A percentile compares a stretch with the other conserved stretches of the same genome.
These are phyloP conservation scores for Enteromius anoplus DNA, from an alignment of 2,797 vertebrate species.

Conservation along the genomic window DNA sequence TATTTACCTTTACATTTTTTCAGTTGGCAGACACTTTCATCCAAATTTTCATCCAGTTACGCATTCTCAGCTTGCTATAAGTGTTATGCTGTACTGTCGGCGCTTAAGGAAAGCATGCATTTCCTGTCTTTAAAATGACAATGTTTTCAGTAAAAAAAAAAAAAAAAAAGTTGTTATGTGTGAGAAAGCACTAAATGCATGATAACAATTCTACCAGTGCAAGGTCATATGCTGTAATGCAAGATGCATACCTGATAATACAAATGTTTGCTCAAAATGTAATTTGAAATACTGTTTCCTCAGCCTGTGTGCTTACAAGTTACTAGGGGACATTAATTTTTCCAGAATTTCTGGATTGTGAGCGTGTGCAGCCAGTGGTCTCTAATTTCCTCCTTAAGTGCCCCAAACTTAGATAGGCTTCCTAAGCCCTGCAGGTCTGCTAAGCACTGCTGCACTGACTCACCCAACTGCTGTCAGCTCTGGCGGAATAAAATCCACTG, in stretches of 20 bases:
- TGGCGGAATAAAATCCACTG: slow-evolving; percentile 20
- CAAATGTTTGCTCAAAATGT: neutral
- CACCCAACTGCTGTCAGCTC: slow-evolving; percentile 25
- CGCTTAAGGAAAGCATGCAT: neutral
- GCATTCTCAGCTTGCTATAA: neutral
- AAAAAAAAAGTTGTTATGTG: neutral
- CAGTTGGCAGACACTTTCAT: neutral
- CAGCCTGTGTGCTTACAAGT: neutral
- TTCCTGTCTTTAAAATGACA: neutral
- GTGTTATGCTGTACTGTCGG: neutral
- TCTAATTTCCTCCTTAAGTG: slow-evolving; percentile 40
- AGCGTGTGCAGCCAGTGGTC: slow-evolving; percentile 18
- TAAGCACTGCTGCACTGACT: slow-evolving; percentile 38
- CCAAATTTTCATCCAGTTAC: neutral
- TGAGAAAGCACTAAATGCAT: neutral
- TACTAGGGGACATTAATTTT: neutral
- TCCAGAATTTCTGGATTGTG: neutral
- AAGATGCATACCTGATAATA: neutral
- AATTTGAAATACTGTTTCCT: neutral
- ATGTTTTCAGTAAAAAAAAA: neutral
- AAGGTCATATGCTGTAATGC: neutral
- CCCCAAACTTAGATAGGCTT: slow-evolving; percentile 34
- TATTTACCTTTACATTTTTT: neutral
- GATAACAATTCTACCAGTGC: neutral
- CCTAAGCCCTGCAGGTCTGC: slow-evolving; percentile 24